A percentile compares a stretch with the other conserved stretches of the same genome.
Evolutionary conservation across 2,797 vertebrate genomes (phyloP).

Genomic region (Anas flavirostris): DNA sequence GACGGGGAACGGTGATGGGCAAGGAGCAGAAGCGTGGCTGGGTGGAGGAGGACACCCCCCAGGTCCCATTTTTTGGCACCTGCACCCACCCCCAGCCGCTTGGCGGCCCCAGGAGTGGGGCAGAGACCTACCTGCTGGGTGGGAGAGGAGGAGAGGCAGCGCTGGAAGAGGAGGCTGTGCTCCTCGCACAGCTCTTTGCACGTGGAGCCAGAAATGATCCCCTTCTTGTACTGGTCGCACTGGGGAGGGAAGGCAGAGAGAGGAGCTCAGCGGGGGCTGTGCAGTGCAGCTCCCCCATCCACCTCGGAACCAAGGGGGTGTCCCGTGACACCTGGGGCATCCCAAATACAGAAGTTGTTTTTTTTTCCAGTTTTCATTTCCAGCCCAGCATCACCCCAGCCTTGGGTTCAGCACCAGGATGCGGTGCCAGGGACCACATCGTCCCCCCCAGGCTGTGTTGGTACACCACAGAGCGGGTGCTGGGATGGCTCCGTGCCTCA

Average conservation of each 20-base stretch:
- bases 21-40: neutral
- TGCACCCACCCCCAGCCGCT: accelerated
- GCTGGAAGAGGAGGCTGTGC: slow-evolving; percentile 85
- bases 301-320: too few relatives aligned
- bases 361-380: too few relatives aligned
- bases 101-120: accelerated
- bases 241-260: slow-evolving; percentile 61
- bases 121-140: slow-evolving; percentile 85
- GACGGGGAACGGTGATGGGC: accelerated
- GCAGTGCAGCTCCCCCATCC: neutral
- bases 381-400: neutral
- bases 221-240: slow-evolving; percentile 96
- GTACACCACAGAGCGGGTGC: neutral
- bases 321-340: neutral
- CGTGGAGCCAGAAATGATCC: slow-evolving; percentile 93
- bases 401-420: neutral
- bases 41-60: neutral
- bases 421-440: too few relatives aligned
- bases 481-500: too few relatives aligned
- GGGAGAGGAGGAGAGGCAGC: slow-evolving; percentile 90
- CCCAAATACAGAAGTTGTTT: neutral
- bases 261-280: neutral
- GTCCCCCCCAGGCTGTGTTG: accelerated
- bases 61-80: neutral
- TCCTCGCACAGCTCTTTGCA: slow-evolving; percentile 93